Conservation (phyloP, 1,140 invertebrate genomes). For the Aphelinus atriplicis region DNA sequence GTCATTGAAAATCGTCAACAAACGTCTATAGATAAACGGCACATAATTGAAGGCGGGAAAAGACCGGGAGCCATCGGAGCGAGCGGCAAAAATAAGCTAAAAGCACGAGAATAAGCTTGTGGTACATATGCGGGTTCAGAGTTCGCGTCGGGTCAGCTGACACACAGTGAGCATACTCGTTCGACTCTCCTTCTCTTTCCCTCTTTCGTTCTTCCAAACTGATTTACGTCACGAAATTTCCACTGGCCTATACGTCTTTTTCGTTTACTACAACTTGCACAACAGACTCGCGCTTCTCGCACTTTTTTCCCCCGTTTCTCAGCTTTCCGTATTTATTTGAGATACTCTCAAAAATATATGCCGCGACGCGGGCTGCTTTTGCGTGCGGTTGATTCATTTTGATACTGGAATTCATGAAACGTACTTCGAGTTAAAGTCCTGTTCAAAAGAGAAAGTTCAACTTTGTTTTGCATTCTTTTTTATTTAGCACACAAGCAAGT, state of each 20-base stretch:
- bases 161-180: slow-evolving; percentile 10
- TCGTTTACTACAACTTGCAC: slow-evolving; percentile 14
- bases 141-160: slow-evolving; percentile 52
- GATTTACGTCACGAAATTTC: slow-evolving; percentile 58
- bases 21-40: no score
- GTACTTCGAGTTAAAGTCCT: no score
- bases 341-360: no score
- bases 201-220: slow-evolving; percentile 37
- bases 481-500: no score
- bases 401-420: no score
- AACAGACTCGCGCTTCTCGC: not conserved
- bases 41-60: not conserved
- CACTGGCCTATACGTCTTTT: slow-evolving; percentile 44
- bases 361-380: no score
- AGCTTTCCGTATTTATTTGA: no score
- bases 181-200: slow-evolving; percentile 30
- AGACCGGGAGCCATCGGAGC: not conserved
- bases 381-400: no score
- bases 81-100: not conserved
- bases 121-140: slow-evolving; percentile 47
- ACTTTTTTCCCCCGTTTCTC: not conserved
- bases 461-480: no score
- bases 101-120: not conserved
- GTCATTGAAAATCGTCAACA: no score
- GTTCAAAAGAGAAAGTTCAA: no score